phyloP scores from a whole-genome alignment of 2,888 invertebrate species.

The Lasius fuliginosus region DNA sequence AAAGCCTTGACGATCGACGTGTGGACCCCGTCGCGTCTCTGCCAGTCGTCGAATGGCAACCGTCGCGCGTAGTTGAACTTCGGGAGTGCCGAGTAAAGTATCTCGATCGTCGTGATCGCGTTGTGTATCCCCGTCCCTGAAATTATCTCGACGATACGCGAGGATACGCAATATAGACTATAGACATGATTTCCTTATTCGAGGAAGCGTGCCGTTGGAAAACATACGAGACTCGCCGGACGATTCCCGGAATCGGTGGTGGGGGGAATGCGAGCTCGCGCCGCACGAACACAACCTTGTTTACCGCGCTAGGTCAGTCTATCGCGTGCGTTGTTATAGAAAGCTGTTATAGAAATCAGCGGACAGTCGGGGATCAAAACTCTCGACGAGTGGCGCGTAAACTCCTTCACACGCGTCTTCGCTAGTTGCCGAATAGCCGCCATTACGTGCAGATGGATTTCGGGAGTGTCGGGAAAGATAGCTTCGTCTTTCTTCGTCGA shows the following conservation, averaged over 20 bases:
- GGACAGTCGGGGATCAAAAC: too few relatives aligned
- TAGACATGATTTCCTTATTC: neutral
- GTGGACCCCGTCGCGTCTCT: neutral
- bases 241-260: neutral
- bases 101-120: neutral
- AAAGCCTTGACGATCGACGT: neutral
- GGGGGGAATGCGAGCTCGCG: neutral
- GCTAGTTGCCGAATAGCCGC: too few relatives aligned
- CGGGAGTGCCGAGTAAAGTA: neutral
- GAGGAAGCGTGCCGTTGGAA: neutral
- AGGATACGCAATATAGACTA: neutral
- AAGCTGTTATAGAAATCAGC: too few relatives aligned
- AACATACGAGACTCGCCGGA: neutral
- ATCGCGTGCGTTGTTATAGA: neutral
- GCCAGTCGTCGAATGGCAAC: neutral
- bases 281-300: neutral
- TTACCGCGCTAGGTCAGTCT: neutral
- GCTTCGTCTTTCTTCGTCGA: too few relatives aligned
- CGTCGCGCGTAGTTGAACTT: neutral
- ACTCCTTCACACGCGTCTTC: too few relatives aligned
- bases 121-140: neutral
- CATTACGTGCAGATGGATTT: too few relatives aligned
- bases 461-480: too few relatives aligned
- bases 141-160: neutral
- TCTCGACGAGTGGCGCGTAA: too few relatives aligned